Base-by-base conservation (phyloP, 1,140 invertebrate species). In the Pectinophora gossypiella region DNA sequence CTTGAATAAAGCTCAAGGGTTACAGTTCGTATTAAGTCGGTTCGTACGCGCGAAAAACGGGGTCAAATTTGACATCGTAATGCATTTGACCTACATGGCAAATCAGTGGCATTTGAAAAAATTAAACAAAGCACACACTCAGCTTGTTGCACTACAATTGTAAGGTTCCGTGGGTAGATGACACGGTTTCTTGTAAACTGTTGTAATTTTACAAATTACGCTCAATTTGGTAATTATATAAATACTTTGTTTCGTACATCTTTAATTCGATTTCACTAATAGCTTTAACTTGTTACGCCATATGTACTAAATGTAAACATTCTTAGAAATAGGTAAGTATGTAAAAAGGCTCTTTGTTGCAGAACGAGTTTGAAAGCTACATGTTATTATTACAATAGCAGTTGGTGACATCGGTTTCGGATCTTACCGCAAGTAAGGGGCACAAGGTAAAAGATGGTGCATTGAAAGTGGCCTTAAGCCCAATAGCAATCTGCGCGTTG, bases 391-490 rank as follows among this genome's bases (percentile, higher is more conserved):
- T n/a, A 15, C 5, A 40, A 40, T 40, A 44, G 42, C 42, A n/a
- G 57, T 55, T 54, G 63, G 53, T 54, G 54, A 64, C 56, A 62
- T 60, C 61, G 52, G 70, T 80, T 86, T 83, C 64, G 81, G 81
- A 79, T 87, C 81, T 85, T 63, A 67, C 65, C 50, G 68, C 63
- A 63, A 59, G 61, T 79, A 87, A 87, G 81, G 78, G 65, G 84
- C 74, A 87, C 84, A 87, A 85, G 84, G 84, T 84, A 79, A 87
- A 85, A 87, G 84, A 87, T 87, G 84, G 84, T 85, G 81, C 84
- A 87, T 85, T 87, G 81, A 85, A 76, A 79, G 75, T 67, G 84
- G 73, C 84, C 84, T 87, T 83, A 87, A 73, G 78, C 81, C 81
- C 81, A 87, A 87, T 87, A 87, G 81, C 79, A 66, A 79, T 78